Percentiles rank a stretch among this genome's conserved stretches.
Conservation (phyloP, 2,888 invertebrate species). For the Mylabris sibirica region DNA sequence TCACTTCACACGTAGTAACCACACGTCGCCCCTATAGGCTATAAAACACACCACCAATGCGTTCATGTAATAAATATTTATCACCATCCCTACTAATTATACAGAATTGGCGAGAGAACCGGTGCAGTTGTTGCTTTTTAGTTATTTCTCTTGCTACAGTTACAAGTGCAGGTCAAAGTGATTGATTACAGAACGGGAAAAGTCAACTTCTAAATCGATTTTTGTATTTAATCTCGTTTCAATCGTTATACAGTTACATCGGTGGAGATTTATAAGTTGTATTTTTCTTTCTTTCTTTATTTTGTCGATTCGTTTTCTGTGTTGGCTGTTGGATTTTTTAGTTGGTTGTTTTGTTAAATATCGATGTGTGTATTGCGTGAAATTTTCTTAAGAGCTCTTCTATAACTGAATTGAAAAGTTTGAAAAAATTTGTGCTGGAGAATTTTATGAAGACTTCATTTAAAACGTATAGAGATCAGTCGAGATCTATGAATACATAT, state of each 20-base stretch:
- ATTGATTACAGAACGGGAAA: background rate
- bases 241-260: background rate
- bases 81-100: slow-evolving; percentile 27
- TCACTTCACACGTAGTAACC: slow-evolving; percentile 28
- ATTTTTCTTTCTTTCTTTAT: background rate
- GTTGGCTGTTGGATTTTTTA: no score
- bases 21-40: slow-evolving; percentile 25
- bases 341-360: background rate
- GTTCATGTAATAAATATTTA: slow-evolving; percentile 35
- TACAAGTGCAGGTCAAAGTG: background rate
- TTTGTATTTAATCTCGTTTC: background rate
- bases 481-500: slow-evolving; percentile 1
- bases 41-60: slow-evolving; percentile 31
- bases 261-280: background rate
- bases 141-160: background rate
- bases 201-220: slow-evolving; percentile 2
- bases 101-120: slow-evolving; percentile 21
- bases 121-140: slow-evolving; percentile 15
- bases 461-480: background rate
- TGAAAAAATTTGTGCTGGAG: background rate
- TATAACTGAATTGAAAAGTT: background rate
- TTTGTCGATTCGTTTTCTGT: no score
- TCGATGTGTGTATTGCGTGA: background rate
- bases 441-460: background rate
- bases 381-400: background rate